Conservation (phyloP, 1,140 invertebrate genomes). For the Diprion similis region DNA sequence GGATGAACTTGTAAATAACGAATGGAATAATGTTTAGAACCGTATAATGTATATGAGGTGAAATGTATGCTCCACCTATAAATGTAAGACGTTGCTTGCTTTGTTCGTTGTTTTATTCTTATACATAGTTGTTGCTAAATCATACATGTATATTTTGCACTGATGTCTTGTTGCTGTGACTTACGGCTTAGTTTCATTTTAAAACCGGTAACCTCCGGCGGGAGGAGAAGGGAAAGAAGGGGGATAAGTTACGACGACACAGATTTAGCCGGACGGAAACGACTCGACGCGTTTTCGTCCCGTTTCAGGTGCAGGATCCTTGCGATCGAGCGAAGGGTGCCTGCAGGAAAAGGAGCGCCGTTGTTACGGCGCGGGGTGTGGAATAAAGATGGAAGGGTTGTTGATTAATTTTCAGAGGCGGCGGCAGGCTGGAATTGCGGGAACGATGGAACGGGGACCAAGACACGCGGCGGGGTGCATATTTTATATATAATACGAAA, state of each 20-base stretch:
- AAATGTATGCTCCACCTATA: no score
- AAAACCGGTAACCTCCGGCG: not conserved
- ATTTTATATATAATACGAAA: slow-evolving; percentile 1
- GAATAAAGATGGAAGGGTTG: slow-evolving; percentile 4
- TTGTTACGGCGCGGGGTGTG: not conserved
- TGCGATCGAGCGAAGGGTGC: not conserved
- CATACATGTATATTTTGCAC: not conserved
- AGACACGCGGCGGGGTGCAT: not conserved
- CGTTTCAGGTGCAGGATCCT: not conserved
- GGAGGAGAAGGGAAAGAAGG: not conserved
- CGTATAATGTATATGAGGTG: no score
- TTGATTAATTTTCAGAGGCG: slow-evolving; percentile 3
- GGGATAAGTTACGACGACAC: slow-evolving; percentile 1
- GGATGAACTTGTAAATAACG: no score
- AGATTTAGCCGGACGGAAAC: not conserved
- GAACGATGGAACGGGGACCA: not conserved
- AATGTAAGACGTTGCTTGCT: no score
- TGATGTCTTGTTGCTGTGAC: not conserved
- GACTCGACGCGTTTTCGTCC: not conserved
- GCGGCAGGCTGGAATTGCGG: not conserved
- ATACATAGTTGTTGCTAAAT: not conserved
- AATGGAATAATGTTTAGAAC: no score
- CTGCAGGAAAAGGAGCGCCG: not conserved
- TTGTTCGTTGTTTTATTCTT: no score
- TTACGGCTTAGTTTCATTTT: not conserved